Evolutionary conservation across 2,888 invertebrate species (phyloP).

Genomic region (Ecliptopera silaceata): DNA sequence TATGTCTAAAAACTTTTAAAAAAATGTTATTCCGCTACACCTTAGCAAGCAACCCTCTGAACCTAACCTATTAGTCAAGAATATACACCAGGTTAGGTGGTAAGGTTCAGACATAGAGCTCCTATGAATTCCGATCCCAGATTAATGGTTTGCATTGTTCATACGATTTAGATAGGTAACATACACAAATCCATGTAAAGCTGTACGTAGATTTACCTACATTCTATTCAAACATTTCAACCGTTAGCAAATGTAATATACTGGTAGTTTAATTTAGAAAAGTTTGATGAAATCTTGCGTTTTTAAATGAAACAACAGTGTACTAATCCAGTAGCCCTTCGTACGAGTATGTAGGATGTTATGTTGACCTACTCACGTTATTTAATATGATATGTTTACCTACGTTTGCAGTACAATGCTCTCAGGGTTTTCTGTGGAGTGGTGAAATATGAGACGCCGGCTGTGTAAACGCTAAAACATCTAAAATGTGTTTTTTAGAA

Average conservation of each 20-base stretch:
- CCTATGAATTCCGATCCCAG: not conserved
- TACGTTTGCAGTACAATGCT: conserved; percentile 34
- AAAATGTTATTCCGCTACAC: not conserved
- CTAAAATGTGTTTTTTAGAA: conserved; percentile 40
- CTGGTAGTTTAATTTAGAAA: no score
- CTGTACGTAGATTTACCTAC: not conserved
- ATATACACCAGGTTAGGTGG: not conserved
- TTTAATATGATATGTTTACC: conserved; percentile 48
- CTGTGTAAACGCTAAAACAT: conserved; percentile 44
- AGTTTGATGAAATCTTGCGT: no score
- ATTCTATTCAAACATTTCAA: not conserved
- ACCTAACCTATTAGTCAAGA: not conserved
- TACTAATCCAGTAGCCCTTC: no score
- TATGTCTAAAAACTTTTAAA: no score
- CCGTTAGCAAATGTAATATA: no score
- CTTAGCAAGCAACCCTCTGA: not conserved
- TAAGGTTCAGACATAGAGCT: not conserved
- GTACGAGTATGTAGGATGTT: conserved; percentile 6
- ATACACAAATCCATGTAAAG: not conserved
- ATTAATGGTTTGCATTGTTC: not conserved
- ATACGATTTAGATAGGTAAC: not conserved
- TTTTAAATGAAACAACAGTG: no score
- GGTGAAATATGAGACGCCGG: conserved; percentile 40
- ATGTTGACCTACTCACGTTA: conserved; percentile 28
- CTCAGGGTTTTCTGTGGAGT: conserved; percentile 44